phyloP scores from a whole-genome alignment of 2,797 vertebrate genomes.

The Sebastiscus albofasciatus region DNA sequence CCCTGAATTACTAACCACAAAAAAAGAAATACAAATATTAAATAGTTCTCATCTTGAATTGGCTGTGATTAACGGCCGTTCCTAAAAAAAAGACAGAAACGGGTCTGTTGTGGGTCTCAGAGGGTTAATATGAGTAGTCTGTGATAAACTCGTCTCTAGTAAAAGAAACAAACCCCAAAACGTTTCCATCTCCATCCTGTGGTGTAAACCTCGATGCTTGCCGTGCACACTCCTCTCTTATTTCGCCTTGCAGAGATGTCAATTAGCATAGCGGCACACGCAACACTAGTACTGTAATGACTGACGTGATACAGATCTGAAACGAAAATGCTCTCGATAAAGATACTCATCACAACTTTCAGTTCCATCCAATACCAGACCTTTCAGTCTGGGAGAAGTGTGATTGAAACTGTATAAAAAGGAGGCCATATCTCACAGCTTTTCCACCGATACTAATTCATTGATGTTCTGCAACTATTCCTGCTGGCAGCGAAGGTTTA shows the following conservation, averaged over 20 bases:
- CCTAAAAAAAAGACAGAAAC: too few species aligned
- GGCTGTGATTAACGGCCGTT: too few species aligned
- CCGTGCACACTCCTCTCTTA: conserved; percentile 26
- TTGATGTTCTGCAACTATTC: conserved; percentile 34
- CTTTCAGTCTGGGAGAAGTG: conserved; percentile 18
- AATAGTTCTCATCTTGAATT: too few species aligned
- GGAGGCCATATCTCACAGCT: conserved; percentile 12
- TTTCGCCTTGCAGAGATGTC: conserved; percentile 26
- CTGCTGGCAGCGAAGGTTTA: conserved; percentile 6
- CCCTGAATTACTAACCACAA: too few species aligned
- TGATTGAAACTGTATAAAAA: conserved; percentile 31
- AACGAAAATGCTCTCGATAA: conserved; percentile 6
- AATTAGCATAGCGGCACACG: conserved; percentile 39
- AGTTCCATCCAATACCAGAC: neutral
- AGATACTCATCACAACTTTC: conserved; percentile 20
- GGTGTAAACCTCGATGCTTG: conserved; percentile 34
- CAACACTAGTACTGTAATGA: conserved; percentile 46
- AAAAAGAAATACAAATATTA: too few species aligned
- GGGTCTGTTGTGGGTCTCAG: too few species aligned
- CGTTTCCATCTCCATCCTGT: conserved; percentile 22
- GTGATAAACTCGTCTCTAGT: neutral
- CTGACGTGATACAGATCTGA: conserved; percentile 30
- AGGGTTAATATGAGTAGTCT: neutral
- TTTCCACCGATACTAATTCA: conserved; percentile 29
- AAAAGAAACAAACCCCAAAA: neutral